These are phyloP conservation scores for Siniperca undulata DNA, from an alignment of 2,797 vertebrate genomes.

Conservation along the genomic window DNA sequence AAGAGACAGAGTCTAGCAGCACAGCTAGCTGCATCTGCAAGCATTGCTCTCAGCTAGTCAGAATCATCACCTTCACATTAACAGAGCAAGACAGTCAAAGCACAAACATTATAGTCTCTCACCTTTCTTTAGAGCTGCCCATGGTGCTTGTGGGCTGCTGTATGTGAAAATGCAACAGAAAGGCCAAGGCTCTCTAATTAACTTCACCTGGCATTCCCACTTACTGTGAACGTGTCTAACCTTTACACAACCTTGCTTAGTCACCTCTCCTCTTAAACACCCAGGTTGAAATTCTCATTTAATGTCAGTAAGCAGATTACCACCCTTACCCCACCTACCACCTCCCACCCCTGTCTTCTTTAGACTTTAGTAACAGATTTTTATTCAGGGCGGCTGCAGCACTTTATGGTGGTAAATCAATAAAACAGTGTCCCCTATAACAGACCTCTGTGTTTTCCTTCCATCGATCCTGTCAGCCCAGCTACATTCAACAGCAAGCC, in stretches of 20 bases:
- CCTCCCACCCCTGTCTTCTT: constrained; percentile 25
- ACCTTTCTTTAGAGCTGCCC: constrained; percentile 56
- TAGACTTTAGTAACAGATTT: constrained; percentile 66
- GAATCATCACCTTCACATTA: constrained; percentile 66
- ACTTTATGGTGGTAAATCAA: constrained; percentile 82
- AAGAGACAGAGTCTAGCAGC: constrained; percentile 6
- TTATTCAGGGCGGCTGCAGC: constrained; percentile 74
- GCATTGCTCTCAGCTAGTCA: constrained; percentile 25
- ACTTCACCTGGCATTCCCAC: constrained; percentile 75
- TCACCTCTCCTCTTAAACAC: constrained; percentile 73
- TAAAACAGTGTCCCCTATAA: constrained; percentile 83
- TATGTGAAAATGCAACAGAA: constrained; percentile 70
- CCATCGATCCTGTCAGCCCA: constrained; percentile 83
- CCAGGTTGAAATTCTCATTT: constrained; percentile 72
- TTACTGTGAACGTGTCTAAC: constrained; percentile 72
- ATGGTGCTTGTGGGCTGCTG: constrained; percentile 45
- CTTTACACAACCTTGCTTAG: constrained; percentile 79
- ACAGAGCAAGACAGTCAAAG: constrained; percentile 41
- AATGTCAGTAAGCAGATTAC: constrained; percentile 75
- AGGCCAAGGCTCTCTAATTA: constrained; percentile 80
- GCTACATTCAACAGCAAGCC: constrained; percentile 79
- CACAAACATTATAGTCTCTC: constrained; percentile 62
- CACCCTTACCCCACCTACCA: background rate
- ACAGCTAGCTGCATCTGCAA: constrained; percentile 47
- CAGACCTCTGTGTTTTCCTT: constrained; percentile 84